Conservation (phyloP, 2,888 invertebrate species). For the Lasioglossum oenotherae region DNA sequence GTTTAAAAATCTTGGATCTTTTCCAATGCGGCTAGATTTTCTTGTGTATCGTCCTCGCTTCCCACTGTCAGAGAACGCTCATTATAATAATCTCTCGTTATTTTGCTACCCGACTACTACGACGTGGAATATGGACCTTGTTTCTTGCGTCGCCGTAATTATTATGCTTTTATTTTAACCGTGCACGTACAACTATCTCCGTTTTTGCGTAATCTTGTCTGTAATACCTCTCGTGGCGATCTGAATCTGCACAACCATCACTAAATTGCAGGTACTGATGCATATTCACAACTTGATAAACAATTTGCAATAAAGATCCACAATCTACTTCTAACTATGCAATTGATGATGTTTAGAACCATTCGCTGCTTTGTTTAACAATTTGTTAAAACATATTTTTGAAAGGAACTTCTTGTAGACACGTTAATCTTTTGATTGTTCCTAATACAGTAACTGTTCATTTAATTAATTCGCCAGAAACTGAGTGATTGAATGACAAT, state of each 20-base stretch:
- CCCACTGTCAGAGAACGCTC: neutral
- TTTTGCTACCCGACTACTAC: neutral
- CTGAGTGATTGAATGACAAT: no score
- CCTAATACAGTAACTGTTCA: no score
- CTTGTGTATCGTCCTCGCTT: neutral
- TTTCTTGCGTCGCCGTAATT: neutral
- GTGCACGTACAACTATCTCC: neutral
- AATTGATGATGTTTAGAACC: no score
- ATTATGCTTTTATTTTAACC: neutral
- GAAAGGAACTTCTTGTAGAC: no score
- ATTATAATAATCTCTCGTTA: conserved; percentile 2
- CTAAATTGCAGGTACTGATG: neutral
- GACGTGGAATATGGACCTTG: neutral
- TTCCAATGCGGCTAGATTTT: neutral
- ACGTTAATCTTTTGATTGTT: no score
- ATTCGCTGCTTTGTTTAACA: neutral
- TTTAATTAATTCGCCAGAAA: no score
- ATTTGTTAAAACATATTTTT: no score
- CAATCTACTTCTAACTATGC: no score
- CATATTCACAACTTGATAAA: neutral
- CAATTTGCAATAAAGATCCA: neutral
- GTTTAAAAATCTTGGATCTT: neutral
- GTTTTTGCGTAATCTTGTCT: neutral
- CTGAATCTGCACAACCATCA: neutral
- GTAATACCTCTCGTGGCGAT: neutral